Evolutionary conservation across 2,888 invertebrate species (phyloP).

Genomic region (Caenorhabditis sp.): DNA sequence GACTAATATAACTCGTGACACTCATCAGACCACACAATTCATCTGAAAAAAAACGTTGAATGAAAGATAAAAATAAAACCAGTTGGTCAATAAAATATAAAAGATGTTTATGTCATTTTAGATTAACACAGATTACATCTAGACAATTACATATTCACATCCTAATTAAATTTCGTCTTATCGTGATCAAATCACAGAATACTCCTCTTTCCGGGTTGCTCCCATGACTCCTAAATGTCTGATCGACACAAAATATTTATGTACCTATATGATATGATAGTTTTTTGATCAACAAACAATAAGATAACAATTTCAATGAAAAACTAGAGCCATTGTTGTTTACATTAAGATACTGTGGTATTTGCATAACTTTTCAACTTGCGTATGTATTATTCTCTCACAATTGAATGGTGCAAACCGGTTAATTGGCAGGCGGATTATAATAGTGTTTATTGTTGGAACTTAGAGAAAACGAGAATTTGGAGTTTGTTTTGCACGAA

Average conservation of each 20-base stretch:
- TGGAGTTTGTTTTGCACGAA: too few relatives aligned
- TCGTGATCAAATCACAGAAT: neutral
- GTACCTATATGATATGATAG: neutral
- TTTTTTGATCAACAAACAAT: neutral
- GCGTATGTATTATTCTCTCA: neutral
- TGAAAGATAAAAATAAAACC: neutral
- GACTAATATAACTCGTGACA: neutral
- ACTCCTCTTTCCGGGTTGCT: neutral
- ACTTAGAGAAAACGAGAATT: neutral
- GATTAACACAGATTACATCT: neutral
- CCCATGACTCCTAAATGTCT: neutral
- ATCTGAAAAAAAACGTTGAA: neutral
- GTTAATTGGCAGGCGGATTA: neutral
- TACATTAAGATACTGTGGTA: neutral
- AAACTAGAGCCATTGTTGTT: neutral
- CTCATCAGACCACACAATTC: neutral
- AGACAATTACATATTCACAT: neutral
- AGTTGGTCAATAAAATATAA: neutral
- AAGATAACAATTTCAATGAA: neutral
- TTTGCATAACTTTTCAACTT: constrained; percentile 1
- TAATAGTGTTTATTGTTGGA: neutral
- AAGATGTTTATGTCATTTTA: neutral
- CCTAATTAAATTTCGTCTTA: neutral
- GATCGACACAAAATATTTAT: neutral
- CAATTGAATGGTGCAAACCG: neutral